A percentile compares a stretch with the other conserved stretches of the same genome.
These are phyloP conservation scores for Anoplolepis gracilipes DNA, from an alignment of 1,140 invertebrate species.

Conservation along the genomic window DNA sequence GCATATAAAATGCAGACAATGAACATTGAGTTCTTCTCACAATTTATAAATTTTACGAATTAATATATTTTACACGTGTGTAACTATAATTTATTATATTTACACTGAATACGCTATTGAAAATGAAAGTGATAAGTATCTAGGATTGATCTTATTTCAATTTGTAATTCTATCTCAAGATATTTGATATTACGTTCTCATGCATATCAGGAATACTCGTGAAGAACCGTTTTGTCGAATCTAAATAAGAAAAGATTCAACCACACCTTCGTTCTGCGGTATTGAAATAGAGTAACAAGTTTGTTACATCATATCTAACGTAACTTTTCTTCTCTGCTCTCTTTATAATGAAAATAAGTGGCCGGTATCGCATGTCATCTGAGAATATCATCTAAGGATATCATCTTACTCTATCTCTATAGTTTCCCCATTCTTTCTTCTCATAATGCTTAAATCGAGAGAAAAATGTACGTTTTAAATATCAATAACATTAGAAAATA, in stretches of 20 bases:
- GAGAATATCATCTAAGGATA: slow-evolving; percentile 74
- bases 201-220: background rate
- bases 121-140: background rate
- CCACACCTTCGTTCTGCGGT: slow-evolving; percentile 76
- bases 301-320: slow-evolving; percentile 78
- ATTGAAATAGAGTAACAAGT: slow-evolving; percentile 70
- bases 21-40: background rate
- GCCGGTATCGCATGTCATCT: slow-evolving; percentile 73
- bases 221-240: slow-evolving; percentile 27
- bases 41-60: background rate
- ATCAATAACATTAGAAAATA: background rate
- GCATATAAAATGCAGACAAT: background rate
- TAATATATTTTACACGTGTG: background rate
- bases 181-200: slow-evolving; percentile 29
- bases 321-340: slow-evolving; percentile 41
- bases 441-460: slow-evolving; percentile 34
- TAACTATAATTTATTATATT: background rate
- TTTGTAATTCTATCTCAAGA: slow-evolving; percentile 8
- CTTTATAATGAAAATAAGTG: slow-evolving; percentile 25
- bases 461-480: background rate
- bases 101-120: background rate
- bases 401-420: slow-evolving; percentile 73
- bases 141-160: background rate
- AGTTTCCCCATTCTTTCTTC: slow-evolving; percentile 67
- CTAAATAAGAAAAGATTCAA: slow-evolving; percentile 58